Conservation (phyloP, 2,888 invertebrate species). For the Parnassius orleans region DNA sequence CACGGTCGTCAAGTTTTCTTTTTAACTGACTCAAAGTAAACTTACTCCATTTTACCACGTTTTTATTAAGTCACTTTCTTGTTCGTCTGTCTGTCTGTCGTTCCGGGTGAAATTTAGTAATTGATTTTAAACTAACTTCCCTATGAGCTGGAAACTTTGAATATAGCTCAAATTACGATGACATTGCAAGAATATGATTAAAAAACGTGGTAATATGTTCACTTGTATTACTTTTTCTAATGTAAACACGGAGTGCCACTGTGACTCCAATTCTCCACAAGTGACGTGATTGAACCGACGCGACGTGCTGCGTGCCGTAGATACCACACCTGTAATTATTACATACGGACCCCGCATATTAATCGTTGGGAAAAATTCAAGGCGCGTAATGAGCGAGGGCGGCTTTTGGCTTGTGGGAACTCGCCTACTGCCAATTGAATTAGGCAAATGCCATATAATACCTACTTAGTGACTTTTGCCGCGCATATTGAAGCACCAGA, state of each 20-base stretch:
- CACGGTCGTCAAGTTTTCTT: too few relatives aligned
- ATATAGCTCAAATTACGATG: too few relatives aligned
- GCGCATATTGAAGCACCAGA: conserved; percentile 49
- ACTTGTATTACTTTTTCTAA: background rate
- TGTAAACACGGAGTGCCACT: background rate
- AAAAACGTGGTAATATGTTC: too few relatives aligned
- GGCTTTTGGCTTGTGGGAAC: conserved; percentile 75
- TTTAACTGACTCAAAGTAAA: too few relatives aligned
- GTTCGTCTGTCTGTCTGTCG: too few relatives aligned
- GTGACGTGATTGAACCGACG: conserved; percentile 47
- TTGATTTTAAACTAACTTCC: too few relatives aligned
- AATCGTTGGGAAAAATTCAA: conserved; percentile 71
- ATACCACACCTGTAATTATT: conserved; percentile 58
- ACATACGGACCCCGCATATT: conserved; percentile 53
- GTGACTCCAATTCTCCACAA: conserved; percentile 2
- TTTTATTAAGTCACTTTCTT: too few relatives aligned
- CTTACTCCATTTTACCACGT: too few relatives aligned
- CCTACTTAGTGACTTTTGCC: conserved; percentile 49
- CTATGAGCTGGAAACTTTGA: too few relatives aligned
- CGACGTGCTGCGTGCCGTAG: conserved; percentile 13
- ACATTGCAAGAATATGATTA: too few relatives aligned
- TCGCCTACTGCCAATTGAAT: conserved; percentile 76
- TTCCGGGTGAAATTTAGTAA: too few relatives aligned
- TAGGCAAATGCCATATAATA: conserved; percentile 76
- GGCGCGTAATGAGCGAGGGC: conserved; percentile 62